Conservation (phyloP, 2,888 invertebrate genomes). For the Elysia crispata region DNA sequence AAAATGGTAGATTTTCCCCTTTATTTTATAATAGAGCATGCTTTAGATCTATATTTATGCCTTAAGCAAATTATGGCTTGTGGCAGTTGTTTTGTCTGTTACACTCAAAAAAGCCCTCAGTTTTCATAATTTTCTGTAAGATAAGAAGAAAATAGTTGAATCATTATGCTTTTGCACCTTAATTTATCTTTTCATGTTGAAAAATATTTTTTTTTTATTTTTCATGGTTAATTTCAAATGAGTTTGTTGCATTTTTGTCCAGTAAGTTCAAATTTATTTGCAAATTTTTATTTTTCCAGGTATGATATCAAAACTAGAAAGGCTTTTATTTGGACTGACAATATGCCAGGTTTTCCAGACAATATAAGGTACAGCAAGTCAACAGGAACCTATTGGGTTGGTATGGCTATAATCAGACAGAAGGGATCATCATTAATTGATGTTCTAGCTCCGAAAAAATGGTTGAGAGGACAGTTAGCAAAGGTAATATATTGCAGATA, state of each 20-base stretch:
- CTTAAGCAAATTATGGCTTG: too few species aligned
- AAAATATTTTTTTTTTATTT: background rate
- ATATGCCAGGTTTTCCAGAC: slow-evolving; percentile 83
- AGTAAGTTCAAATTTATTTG: background rate
- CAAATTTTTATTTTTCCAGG: slow-evolving; percentile 58
- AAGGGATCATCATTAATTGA: slow-evolving; percentile 60
- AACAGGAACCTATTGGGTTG: slow-evolving; percentile 78
- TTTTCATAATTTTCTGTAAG: too few species aligned
- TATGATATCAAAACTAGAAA: slow-evolving; percentile 83
- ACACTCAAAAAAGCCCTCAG: background rate
- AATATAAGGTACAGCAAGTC: slow-evolving; percentile 80
- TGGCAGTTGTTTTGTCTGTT: too few species aligned
- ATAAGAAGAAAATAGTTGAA: too few species aligned
- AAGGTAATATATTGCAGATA: slow-evolving; percentile 59
- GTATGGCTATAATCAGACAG: slow-evolving; percentile 61
- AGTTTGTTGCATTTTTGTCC: background rate
- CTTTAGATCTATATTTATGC: too few species aligned
- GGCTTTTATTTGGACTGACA: slow-evolving; percentile 84
- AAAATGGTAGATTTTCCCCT: too few species aligned
- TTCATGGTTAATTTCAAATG: background rate
- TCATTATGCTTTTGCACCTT: background rate
- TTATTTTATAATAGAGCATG: too few species aligned
- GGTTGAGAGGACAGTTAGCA: slow-evolving; percentile 63
- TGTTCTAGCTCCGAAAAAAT: slow-evolving; percentile 59
- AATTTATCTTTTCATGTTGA: background rate